phyloP scores from a whole-genome alignment of 2,797 vertebrate genomes.

The Hafferia zeledoni region DNA sequence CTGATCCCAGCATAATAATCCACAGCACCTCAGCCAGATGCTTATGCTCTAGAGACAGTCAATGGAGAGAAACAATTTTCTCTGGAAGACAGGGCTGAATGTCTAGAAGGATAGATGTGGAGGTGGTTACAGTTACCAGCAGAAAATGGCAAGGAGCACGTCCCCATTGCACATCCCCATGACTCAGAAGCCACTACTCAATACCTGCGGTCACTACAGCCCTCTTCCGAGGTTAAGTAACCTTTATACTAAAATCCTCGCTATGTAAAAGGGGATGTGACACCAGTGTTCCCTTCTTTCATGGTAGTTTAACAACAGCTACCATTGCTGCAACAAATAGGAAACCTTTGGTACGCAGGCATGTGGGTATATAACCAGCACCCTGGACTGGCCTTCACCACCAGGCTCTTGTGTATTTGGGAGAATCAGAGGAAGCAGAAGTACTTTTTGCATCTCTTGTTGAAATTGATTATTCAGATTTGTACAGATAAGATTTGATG shows the following conservation, averaged over 20 bases:
- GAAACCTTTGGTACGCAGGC: neutral
- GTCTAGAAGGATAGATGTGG: neutral
- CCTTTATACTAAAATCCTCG: neutral
- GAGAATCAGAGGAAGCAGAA: neutral
- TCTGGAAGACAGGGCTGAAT: neutral
- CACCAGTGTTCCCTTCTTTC: neutral
- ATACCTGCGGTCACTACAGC: neutral
- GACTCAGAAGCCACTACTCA: accelerated
- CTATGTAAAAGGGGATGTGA: neutral
- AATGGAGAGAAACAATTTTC: neutral
- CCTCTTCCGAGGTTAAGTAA: neutral
- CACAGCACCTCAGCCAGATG: neutral
- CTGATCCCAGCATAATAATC: neutral
- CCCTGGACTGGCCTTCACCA: neutral
- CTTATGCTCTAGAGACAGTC: neutral
- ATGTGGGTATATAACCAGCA: neutral
- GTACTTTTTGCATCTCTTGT: neutral
- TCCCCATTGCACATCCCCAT: neutral
- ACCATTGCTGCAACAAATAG: neutral
- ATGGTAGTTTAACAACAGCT: neutral
- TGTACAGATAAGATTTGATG: neutral
- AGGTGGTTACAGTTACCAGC: neutral
- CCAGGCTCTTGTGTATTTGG: neutral
- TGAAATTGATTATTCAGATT: neutral
- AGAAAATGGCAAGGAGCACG: neutral